Percentiles rank a stretch among this genome's conserved stretches.
These are phyloP conservation scores for Sebastes nivosus DNA, from an alignment of 2,797 vertebrate genomes.

Conservation along the genomic window DNA sequence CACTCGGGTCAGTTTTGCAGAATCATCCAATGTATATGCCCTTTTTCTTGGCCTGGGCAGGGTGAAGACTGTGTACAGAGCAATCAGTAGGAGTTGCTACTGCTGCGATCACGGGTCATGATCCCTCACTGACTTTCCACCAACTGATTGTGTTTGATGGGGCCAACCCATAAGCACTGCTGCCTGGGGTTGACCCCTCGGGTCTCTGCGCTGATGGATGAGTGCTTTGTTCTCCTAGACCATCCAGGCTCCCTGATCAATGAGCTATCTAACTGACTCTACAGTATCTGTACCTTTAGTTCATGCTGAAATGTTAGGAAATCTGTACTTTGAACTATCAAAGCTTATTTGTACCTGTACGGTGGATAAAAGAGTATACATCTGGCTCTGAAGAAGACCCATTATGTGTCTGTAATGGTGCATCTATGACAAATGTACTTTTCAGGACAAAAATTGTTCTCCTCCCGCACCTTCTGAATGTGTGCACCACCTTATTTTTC, in stretches of 20 bases:
- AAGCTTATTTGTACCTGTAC: conserved; percentile 20
- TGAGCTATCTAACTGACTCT: background rate
- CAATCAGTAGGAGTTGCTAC: background rate
- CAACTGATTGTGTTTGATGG: background rate
- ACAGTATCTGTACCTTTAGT: background rate
- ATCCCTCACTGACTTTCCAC: background rate
- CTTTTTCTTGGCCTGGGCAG: background rate
- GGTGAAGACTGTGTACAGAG: background rate
- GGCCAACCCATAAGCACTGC: background rate
- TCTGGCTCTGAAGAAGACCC: background rate
- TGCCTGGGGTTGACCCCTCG: background rate
- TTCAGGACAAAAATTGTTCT: background rate
- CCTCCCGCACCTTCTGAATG: background rate
- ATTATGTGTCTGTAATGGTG: conserved; percentile 5
- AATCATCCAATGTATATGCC: background rate
- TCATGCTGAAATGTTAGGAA: background rate
- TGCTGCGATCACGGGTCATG: background rate
- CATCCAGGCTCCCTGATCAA: background rate
- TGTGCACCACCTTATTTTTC: background rate
- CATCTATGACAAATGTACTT: conserved; percentile 8
- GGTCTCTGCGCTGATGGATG: conserved; percentile 1
- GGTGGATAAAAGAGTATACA: background rate
- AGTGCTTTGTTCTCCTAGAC: conserved; percentile 5
- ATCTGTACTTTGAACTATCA: conserved; percentile 16
- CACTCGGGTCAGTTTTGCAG: background rate